These are phyloP conservation scores for Notarius quadriscutis DNA, from an alignment of 2,113 vertebrate species.

Conservation along the genomic window DNA sequence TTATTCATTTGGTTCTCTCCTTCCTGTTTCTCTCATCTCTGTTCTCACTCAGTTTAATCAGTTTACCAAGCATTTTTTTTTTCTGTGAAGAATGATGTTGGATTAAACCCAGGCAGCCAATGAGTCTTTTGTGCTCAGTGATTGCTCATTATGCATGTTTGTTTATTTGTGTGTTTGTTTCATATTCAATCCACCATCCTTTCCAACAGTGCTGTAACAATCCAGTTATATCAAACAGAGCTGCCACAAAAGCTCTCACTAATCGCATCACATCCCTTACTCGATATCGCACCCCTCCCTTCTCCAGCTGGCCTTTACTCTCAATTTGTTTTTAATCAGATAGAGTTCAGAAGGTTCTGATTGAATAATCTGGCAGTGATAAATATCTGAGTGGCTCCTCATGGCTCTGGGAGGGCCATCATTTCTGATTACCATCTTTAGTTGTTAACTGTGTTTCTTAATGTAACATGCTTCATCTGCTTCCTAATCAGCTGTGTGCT, in stretches of 20 bases:
- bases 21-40: conserved; percentile 3
- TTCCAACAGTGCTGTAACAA: conserved; percentile 40
- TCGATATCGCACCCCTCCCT: not conserved
- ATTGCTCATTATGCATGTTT: conserved; percentile 49
- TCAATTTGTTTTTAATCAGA: conserved; percentile 39
- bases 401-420: conserved; percentile 32
- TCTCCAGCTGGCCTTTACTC: not conserved
- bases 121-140: conserved; percentile 22
- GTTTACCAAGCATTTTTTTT: conserved; percentile 42
- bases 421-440: conserved; percentile 44
- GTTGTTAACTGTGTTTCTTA: conserved; percentile 24
- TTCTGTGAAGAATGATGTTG: conserved; percentile 17
- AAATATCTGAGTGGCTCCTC: conserved; percentile 41
- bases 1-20: not conserved
- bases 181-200: conserved; percentile 39
- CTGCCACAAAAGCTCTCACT: conserved; percentile 10
- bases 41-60: conserved; percentile 38
- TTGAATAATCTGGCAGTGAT: conserved; percentile 43
- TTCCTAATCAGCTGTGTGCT: conserved; percentile 37
- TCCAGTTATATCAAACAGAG: conserved; percentile 18
- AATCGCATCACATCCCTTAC: not conserved
- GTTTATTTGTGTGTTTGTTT: conserved; percentile 40
- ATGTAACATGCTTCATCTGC: conserved; percentile 34
- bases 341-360: conserved; percentile 44
- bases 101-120: conserved; percentile 31